Conservation (phyloP, 2,888 invertebrate genomes). For the Resseliella maxima region DNA sequence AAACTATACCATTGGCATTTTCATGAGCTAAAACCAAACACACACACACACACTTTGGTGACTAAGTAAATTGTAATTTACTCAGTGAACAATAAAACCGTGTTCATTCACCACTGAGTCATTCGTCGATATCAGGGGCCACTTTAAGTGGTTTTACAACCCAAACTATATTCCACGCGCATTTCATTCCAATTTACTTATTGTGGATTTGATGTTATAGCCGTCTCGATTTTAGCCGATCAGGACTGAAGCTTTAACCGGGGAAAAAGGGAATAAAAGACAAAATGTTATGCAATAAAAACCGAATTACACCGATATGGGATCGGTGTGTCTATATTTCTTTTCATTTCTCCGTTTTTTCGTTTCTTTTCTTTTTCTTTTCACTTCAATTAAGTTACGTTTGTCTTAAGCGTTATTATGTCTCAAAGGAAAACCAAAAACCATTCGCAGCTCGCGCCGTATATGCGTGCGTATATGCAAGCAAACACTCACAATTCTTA, state of each 20-base stretch:
- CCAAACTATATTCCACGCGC: neutral
- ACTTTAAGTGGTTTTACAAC: conserved; percentile 51
- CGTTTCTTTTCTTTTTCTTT: neutral
- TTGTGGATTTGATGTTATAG: neutral
- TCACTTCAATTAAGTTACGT: conserved; percentile 44
- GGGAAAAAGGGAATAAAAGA: conserved; percentile 23
- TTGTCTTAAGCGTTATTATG: conserved; percentile 45
- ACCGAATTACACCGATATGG: neutral
- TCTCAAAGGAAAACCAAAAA: conserved; percentile 6
- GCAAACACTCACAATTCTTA: neutral
- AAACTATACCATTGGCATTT: neutral
- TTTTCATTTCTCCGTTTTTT: neutral
- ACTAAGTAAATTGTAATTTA: conserved; percentile 45
- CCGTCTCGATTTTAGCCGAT: neutral
- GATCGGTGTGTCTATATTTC: neutral
- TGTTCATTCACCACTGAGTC: neutral
- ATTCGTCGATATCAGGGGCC: conserved; percentile 37
- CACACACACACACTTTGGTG: no score
- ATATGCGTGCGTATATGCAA: neutral
- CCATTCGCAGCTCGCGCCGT: neutral
- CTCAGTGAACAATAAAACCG: conserved; percentile 44
- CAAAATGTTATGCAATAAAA: conserved; percentile 37
- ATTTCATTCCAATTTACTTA: neutral
- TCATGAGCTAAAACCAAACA: conserved; percentile 4
- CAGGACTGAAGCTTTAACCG: neutral